Evolutionary conservation across 35 echinoderm and acorn worm species (phyloP), one percentile per base, ranked within the genome.

Genomic region (Heliocidaris erythrogramma): DNA sequence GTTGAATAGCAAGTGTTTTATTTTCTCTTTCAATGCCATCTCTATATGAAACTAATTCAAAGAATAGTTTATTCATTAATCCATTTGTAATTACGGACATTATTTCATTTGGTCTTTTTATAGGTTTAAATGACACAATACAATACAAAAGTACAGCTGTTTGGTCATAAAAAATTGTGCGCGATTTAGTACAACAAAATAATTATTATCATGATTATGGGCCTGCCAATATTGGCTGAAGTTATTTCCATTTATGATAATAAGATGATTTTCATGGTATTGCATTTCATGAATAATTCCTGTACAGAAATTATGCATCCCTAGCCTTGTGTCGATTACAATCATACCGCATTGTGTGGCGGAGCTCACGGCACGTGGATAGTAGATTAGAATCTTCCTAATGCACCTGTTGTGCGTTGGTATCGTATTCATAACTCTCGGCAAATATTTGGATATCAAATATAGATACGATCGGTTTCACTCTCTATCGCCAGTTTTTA

Each of bases 241-340:
- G 18, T 78, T 78, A 78, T 78, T 21, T 78, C 8, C 65, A 78
- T 21, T 8, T 78, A 78, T 78, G 65, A 78, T 78, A 89, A 89
- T 89, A 13, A 48, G 47, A 89, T 89, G 87, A 89, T 89, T 89
- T 89, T 89, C 87, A 32, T 31, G 31, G 87, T 89, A 89, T 89
- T 48, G 87, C 32, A 24, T 89, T 47, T 89, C 87, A 89, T 89
- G 87, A 89, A 89, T 89, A 89, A 89, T 89, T 89, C 35, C 87
- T 48, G 87, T 89, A 32, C 35, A 42, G 35, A 42, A 78, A 78
- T 78, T 78, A 78, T 78, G 65, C 65, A 78, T 78, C 65, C 65
- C 65, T 78, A 5, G 65, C 65, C 65, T 78, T 21, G 65, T 78
- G 65, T 78, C 65, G 65, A 78, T 78, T 78, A 27, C 65, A 78